Conservation (phyloP, 2,797 vertebrate genomes). For the Xenopus petersii region DNA sequence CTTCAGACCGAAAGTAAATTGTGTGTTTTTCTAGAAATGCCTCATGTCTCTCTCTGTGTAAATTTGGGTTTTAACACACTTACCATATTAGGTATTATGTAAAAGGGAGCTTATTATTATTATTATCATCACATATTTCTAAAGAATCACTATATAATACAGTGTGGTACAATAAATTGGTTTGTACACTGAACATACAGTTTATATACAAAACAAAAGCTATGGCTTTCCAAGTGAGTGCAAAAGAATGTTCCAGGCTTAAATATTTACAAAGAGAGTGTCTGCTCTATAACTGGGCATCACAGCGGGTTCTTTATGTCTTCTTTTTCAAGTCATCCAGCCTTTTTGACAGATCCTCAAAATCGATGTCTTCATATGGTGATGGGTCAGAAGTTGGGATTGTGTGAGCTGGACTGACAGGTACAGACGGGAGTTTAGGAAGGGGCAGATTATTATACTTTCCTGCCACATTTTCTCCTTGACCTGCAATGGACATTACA, state of each 20-base stretch:
- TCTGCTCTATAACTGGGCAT: not conserved
- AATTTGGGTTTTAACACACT: too few relatives aligned
- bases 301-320: slow-evolving; percentile 1
- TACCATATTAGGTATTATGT: too few relatives aligned
- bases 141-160: too few relatives aligned
- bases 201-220: too few relatives aligned
- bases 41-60: too few relatives aligned
- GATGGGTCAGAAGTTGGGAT: slow-evolving; percentile 16
- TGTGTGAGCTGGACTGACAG: slow-evolving; percentile 18
- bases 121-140: too few relatives aligned
- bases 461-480: slow-evolving; percentile 1
- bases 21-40: too few relatives aligned
- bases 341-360: slow-evolving; percentile 48
- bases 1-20: too few relatives aligned
- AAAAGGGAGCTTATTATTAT: too few relatives aligned
- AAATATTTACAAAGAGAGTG: not conserved
- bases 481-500: too few relatives aligned
- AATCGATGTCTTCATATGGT: slow-evolving; percentile 36
- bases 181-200: too few relatives aligned
- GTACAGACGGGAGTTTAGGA: slow-evolving; percentile 38
- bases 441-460: slow-evolving; percentile 33
- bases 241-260: not conserved
- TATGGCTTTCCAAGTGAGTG: not conserved
- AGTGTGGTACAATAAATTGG: too few relatives aligned
- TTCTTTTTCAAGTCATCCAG: slow-evolving; percentile 48